Percentiles rank a stretch among this genome's conserved stretches.
Evolutionary conservation across 2,888 invertebrate genomes (phyloP).

Genomic region (Melinaea menophilus): DNA sequence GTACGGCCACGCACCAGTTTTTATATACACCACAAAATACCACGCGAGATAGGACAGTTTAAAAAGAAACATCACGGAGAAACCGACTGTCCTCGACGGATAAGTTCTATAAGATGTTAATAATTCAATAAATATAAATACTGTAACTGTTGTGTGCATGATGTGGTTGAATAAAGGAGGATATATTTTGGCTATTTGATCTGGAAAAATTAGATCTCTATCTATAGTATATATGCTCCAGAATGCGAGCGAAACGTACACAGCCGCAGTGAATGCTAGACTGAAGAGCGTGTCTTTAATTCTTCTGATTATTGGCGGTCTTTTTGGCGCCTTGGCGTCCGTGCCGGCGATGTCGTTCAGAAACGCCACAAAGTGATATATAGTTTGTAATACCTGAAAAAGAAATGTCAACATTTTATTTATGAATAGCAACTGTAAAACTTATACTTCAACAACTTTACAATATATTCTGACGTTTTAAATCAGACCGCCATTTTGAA

Average conservation of each 20-base stretch:
- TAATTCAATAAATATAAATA: conserved; percentile 86
- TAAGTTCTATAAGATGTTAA: conserved; percentile 83
- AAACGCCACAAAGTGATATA: conserved; percentile 85
- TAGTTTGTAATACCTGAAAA: conserved; percentile 83
- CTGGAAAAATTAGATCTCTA: conserved; percentile 92
- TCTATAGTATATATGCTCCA: conserved; percentile 91
- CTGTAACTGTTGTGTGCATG: conserved; percentile 89
- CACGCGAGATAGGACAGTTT: conserved; percentile 83
- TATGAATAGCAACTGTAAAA: no score
- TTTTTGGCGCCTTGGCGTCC: conserved; percentile 78
- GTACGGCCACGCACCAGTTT: conserved; percentile 91
- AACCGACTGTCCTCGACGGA: conserved; percentile 81
- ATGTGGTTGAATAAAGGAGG: conserved; percentile 93
- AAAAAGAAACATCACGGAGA: conserved; percentile 76
- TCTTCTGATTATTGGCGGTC: conserved; percentile 79
- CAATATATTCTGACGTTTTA: no score
- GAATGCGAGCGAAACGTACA: conserved; percentile 90
- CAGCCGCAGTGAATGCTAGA: conserved; percentile 84
- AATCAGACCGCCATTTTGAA: no score
- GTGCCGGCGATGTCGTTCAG: conserved; percentile 87
- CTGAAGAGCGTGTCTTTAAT: conserved; percentile 82
- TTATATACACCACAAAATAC: conserved; percentile 82
- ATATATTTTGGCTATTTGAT: conserved; percentile 82
- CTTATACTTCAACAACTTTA: no score
- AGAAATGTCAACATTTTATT: conserved; percentile 6